Conservation (phyloP, 2,797 vertebrate genomes). For the Lutjanus argentimaculatus region DNA sequence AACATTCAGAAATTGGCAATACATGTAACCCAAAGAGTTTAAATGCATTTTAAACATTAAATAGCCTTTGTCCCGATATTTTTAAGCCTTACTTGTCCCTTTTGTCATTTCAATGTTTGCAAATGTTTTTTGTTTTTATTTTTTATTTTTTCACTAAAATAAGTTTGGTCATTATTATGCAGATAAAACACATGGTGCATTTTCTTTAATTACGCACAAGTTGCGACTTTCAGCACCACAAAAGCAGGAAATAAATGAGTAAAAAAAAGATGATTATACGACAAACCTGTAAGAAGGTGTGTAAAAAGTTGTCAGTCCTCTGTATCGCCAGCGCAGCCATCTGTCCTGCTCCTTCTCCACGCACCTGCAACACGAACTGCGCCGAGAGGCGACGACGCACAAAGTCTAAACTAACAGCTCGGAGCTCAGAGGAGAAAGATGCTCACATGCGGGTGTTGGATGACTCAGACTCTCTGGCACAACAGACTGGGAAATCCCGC, state of each 20-base stretch:
- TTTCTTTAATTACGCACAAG: conserved; percentile 1
- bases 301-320: conserved; percentile 88
- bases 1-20: neutral
- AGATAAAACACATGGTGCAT: neutral
- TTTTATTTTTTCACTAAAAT: neutral
- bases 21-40: neutral
- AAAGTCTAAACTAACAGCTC: conserved; percentile 45
- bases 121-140: neutral
- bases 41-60: neutral
- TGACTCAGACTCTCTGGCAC: conserved; percentile 36
- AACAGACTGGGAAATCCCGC: conserved; percentile 47
- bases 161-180: neutral
- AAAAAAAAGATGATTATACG: neutral
- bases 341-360: conserved; percentile 71
- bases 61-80: neutral
- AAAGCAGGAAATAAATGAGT: neutral
- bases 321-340: conserved; percentile 90
- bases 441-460: conserved; percentile 52
- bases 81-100: neutral
- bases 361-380: conserved; percentile 80
- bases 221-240: neutral
- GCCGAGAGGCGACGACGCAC: conserved; percentile 61
- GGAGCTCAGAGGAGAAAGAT: conserved; percentile 17
- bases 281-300: conserved; percentile 90
- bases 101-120: neutral